Evolutionary conservation across 2,888 invertebrate genomes (phyloP).

Genomic region (Matsumyia berberina): DNA sequence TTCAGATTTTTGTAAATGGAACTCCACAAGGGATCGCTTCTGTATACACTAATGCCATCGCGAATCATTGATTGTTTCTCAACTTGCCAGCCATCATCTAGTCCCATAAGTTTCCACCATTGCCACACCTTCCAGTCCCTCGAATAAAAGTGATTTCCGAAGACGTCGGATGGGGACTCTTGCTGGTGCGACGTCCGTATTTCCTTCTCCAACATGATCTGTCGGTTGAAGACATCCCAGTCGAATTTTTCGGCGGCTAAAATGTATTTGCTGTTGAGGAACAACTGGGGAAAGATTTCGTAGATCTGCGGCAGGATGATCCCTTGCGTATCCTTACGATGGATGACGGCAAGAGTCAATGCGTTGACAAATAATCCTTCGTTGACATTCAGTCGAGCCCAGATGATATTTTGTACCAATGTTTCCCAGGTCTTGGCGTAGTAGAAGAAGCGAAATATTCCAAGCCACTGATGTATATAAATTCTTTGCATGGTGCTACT

Average conservation of each 20-base stretch:
- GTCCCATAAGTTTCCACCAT: slow-evolving; percentile 82
- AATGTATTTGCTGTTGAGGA: slow-evolving; percentile 86
- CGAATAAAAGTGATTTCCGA: slow-evolving; percentile 75
- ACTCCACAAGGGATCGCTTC: slow-evolving; percentile 79
- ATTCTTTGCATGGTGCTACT: slow-evolving; percentile 46
- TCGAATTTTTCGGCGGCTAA: slow-evolving; percentile 79
- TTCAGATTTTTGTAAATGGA: slow-evolving; percentile 77
- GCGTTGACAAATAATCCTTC: slow-evolving; percentile 87
- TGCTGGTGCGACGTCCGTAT: slow-evolving; percentile 84
- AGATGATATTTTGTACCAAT: slow-evolving; percentile 88
- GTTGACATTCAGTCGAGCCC: slow-evolving; percentile 87
- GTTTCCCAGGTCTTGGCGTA: slow-evolving; percentile 89
- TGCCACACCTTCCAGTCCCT: slow-evolving; percentile 82
- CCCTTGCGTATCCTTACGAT: slow-evolving; percentile 86
- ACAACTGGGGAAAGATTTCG: slow-evolving; percentile 87
- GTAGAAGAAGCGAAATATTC: slow-evolving; percentile 87
- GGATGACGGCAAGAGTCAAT: slow-evolving; percentile 86
- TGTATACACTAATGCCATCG: slow-evolving; percentile 79
- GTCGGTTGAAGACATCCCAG: slow-evolving; percentile 79
- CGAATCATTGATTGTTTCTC: slow-evolving; percentile 79
- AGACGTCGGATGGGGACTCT: slow-evolving; percentile 61
- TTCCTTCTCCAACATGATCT: slow-evolving; percentile 81
- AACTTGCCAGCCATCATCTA: slow-evolving; percentile 80
- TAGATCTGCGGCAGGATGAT: slow-evolving; percentile 87
- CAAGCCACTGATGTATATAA: slow-evolving; percentile 85